Evolutionary conservation across 2,113 vertebrate species (phyloP).

Genomic region (Perccottus glenii): DNA sequence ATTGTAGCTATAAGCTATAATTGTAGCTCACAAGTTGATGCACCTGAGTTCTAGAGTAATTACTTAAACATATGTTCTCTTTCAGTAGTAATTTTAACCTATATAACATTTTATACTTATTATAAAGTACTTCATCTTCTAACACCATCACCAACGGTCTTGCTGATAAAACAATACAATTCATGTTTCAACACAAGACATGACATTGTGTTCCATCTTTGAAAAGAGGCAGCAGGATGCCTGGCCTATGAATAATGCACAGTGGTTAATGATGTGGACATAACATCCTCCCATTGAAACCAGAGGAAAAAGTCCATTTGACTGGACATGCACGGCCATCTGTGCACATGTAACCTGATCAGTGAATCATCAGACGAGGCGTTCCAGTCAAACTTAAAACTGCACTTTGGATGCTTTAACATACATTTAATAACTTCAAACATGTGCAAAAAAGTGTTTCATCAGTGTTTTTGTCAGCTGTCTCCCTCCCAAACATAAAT

Average conservation of each 20-base stretch:
- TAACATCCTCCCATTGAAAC: constrained; percentile 51
- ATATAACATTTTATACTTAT: too few species aligned
- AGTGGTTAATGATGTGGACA: constrained; percentile 43
- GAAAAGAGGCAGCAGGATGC: constrained; percentile 30
- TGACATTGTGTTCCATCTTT: constrained; percentile 7
- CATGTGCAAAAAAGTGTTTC: neutral
- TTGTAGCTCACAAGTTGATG: too few species aligned
- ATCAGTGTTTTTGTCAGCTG: neutral
- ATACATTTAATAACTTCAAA: neutral
- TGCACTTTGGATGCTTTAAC: constrained; percentile 1
- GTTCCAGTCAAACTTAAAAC: constrained; percentile 14
- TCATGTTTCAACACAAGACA: constrained; percentile 13
- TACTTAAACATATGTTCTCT: too few species aligned
- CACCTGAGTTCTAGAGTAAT: too few species aligned
- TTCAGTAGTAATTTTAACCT: too few species aligned
- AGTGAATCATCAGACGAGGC: constrained; percentile 32
- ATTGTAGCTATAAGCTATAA: neutral
- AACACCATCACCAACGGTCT: neutral
- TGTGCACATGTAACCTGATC: constrained; percentile 72
- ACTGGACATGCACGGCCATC: constrained; percentile 66
- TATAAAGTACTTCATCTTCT: too few species aligned
- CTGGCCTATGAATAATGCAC: constrained; percentile 38
- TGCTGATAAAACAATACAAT: constrained; percentile 10
- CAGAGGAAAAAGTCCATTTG: constrained; percentile 48
- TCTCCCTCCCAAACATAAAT: neutral